Evolutionary conservation across 2,113 vertebrate species (phyloP).

Genomic region (Probosciger aterrimus): DNA sequence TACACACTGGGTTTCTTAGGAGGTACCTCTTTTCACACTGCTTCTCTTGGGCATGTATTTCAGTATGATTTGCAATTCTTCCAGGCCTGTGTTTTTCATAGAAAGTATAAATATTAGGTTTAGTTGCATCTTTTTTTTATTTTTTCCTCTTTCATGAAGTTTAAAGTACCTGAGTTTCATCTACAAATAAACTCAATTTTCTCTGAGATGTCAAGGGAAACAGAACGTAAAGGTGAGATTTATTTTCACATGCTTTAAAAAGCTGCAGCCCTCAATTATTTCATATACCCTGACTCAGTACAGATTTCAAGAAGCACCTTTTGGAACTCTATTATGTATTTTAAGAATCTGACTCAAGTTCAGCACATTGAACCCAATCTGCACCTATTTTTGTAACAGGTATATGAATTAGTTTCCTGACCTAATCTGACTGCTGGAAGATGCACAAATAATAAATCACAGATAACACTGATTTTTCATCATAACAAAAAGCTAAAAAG

Average conservation of each 20-base stretch:
- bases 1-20: conserved; percentile 30
- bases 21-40: not conserved
- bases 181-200: not conserved
- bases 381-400: not conserved
- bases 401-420: not conserved
- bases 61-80: not conserved
- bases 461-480: not conserved
- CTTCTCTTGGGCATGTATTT: not conserved
- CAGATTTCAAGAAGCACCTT: not conserved
- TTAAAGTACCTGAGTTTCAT: not conserved
- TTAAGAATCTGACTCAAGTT: not conserved
- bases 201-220: not conserved
- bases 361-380: not conserved
- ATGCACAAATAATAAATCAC: not conserved
- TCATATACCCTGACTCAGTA: not conserved
- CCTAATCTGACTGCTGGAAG: not conserved
- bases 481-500: conserved; percentile 13
- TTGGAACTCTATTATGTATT: not conserved
- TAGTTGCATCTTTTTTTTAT: not conserved
- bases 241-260: not conserved
- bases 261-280: not conserved
- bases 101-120: not conserved
- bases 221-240: not conserved
- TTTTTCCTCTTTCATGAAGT: not conserved
- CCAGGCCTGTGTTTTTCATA: not conserved